Conservation (phyloP, 1,140 invertebrate genomes). For the Fopius arisanus region DNA sequence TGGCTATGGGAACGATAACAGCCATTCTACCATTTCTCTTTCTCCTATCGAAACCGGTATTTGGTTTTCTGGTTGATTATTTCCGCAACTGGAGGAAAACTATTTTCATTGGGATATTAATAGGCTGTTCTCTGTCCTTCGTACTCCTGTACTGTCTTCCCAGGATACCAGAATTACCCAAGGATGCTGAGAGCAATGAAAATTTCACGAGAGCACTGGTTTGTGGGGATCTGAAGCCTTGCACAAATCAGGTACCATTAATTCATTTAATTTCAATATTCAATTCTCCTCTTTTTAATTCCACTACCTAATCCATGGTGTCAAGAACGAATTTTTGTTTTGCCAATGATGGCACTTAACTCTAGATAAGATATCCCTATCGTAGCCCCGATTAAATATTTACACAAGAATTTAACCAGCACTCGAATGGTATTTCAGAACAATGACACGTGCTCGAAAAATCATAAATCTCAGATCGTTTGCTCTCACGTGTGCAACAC, state of each 20-base stretch:
- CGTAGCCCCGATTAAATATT: background rate
- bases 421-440: background rate
- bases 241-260: background rate
- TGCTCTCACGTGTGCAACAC: background rate
- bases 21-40: conserved; percentile 75
- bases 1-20: conserved; percentile 76
- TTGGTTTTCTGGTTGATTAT: conserved; percentile 76
- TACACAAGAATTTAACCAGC: background rate
- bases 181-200: conserved; percentile 23
- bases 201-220: background rate
- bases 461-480: background rate
- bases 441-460: background rate
- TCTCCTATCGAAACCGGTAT: conserved; percentile 75
- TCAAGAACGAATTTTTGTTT: background rate
- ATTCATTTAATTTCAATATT: background rate
- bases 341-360: background rate
- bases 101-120: conserved; percentile 73
- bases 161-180: conserved; percentile 47
- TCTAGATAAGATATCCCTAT: background rate
- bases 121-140: conserved; percentile 70
- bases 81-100: conserved; percentile 71
- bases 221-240: conserved; percentile 7
- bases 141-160: conserved; percentile 74
- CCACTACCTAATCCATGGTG: too few relatives aligned
- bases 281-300: too few relatives aligned